phyloP scores from a whole-genome alignment of 2,797 vertebrate species.

The Hydrophis major region DNA sequence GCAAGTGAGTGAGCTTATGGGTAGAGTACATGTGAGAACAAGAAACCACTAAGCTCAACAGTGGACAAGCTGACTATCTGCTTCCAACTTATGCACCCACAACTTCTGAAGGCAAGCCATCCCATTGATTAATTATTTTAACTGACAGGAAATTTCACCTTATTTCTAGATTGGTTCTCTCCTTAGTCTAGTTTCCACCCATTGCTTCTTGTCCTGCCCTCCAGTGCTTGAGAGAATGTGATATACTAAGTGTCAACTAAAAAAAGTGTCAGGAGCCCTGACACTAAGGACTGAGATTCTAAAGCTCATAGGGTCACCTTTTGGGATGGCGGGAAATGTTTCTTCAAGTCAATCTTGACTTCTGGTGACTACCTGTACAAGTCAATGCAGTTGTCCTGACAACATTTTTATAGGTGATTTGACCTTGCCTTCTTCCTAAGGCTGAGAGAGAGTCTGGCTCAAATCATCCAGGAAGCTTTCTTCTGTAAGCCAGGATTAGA shows the following conservation, averaged over 20 bases:
- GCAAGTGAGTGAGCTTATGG: not conserved
- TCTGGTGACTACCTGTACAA: not conserved
- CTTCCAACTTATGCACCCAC: not conserved
- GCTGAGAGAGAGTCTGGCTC: not conserved
- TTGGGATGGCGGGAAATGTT: not conserved
- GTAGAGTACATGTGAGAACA: not conserved
- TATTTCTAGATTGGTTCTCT: not conserved
- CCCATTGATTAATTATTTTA: not conserved
- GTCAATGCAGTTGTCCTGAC: not conserved
- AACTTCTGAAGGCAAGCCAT: not conserved
- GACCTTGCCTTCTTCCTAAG: not conserved
- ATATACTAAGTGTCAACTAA: too few relatives aligned
- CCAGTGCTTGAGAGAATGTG: not conserved
- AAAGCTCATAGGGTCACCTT: too few relatives aligned
- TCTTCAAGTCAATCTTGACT: not conserved
- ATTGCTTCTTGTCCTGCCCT: not conserved
- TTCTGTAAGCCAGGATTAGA: not conserved
- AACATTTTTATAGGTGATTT: not conserved
- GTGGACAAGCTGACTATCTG: not conserved
- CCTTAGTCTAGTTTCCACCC: not conserved
- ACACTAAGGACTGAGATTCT: not conserved
- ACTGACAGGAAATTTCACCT: not conserved
- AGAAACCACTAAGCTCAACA: slow-evolving; percentile 10
- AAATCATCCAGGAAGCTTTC: not conserved
- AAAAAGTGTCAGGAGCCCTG: too few relatives aligned